Evolutionary conservation across 2,888 invertebrate species (phyloP), one percentile per base, ranked within the genome.

Genomic region (Metalampra italica): DNA sequence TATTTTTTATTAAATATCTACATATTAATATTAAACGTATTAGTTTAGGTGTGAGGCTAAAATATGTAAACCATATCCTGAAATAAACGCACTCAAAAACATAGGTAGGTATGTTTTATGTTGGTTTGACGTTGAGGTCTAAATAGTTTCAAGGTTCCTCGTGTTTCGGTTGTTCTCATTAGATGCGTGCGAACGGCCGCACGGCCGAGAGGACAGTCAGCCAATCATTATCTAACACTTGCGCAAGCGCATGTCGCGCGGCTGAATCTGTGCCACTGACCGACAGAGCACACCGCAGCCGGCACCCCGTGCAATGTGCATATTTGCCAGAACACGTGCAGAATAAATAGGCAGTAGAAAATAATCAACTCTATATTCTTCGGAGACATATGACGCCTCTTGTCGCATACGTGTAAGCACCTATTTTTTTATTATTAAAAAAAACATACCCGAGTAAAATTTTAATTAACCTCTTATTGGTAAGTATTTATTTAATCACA

Each of bases 171-270:
- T 53, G 43, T 47, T 50, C 57, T 62, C 49, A 63, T 69, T 72
- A 72, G 66, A 72, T 22, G 69, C 66, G 66, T 64, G 54, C 52
- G 63, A 65, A 60, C 51, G 61, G 29, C 32, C 46, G 56, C 53
- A 50, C 55, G 56, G 57, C 48, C 46, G 44, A 56, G 57, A 64
- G 64, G 65, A 65, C 69, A 44, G 45, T 38, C 13, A 37, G 43
- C 15, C 38, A 14, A 40, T n/a, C 45, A 78, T 82, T 83, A 83
- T 80, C 81, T 79, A 82, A 83, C 62, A 62, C 55, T 77, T 73
- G 64, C 67, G 62, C 73, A 74, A 82, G 66, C 62, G 22, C 22
- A 22, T 22, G 22, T 22, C 55, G 50, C 47, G 49, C 55, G 22
- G 57, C 55, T 54, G 59, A 64, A 78, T 74, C 68, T 79, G 57